Evolutionary conservation across 2,113 vertebrate genomes (phyloP), one percentile per base, ranked within the genome.

Genomic region (Anolis sagrei): DNA sequence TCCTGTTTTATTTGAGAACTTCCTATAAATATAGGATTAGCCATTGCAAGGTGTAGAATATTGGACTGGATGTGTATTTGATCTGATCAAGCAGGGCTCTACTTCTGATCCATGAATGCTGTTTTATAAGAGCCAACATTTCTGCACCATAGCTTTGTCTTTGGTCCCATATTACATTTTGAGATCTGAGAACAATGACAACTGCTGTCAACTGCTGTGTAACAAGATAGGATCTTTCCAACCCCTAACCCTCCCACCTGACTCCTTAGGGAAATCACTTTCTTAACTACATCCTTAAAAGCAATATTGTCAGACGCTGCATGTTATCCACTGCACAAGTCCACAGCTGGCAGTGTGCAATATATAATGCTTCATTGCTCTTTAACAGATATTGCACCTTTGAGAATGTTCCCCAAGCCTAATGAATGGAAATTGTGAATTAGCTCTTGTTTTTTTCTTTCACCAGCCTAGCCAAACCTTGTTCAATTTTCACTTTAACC

Each of bases 191-290:
- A 39, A 34, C 70, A 44, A 13, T 27, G 23, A 27, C 23, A 32
- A 19, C 36, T 34, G 48, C 36, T 44, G 32, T 73, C 76, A 62
- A 61, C 27, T 79, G 11, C 39, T 64, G 1, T 86, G 69, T 74
- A 74, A 64, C 32, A 66, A 34, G 70, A 66, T 49, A 49, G 69
- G n/a, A 64, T 69, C 29, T 48, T 27, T 64, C 21, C 61, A 27
- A 14, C 32, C 27, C 32, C 29, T 27, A 36, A 54, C 8, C 39
- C 61, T 49, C 64, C n/a, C 70, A 49, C 39, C 66, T 86, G 84
- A 49, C 14, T 80, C 84, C 69, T 21, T 27, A 4, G 70, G 78
- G 84, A 86, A 86, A 80, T 75, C 36, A 80, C 7, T 86, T 36
- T 75, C 73, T 58, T 66, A 51, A 83, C 75, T 58, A 66, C 58